A percentile compares a stretch with the other conserved stretches of the same genome.
phyloP scores from a whole-genome alignment of 2,888 invertebrate species.

The Thysanoteuthis rhombus region DNA sequence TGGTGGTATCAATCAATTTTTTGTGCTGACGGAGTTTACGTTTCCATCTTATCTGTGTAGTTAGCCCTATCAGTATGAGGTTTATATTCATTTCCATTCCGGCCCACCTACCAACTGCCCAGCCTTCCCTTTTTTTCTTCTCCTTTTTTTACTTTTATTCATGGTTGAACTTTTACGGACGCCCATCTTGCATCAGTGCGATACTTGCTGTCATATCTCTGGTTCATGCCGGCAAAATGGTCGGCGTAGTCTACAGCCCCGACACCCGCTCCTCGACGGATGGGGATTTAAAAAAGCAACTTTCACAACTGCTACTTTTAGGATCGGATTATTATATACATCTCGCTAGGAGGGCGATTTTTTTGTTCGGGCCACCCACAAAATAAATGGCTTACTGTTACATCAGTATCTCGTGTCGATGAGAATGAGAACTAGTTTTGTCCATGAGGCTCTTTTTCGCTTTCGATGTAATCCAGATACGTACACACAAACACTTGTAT shows the following conservation, averaged over 20 bases:
- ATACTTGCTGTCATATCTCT: background rate
- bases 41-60: background rate
- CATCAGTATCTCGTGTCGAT: background rate
- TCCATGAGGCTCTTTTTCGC: background rate
- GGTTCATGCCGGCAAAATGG: background rate
- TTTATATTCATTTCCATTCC: background rate
- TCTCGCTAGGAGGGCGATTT: background rate
- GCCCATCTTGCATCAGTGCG: background rate
- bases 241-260: background rate
- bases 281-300: background rate
- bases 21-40: background rate
- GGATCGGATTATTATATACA: background rate
- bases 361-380: background rate
- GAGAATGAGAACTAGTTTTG: background rate
- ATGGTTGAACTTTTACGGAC: background rate
- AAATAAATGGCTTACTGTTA: background rate
- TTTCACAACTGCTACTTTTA: background rate
- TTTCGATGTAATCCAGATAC: background rate
- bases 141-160: background rate
- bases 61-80: background rate
- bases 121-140: background rate
- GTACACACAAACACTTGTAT: background rate
- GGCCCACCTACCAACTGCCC: background rate
- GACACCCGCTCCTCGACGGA: background rate
- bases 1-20: conserved; percentile 12